These are phyloP conservation scores for Aphidius gifuensis DNA, from an alignment of 1,140 invertebrate species.

Conservation along the genomic window DNA sequence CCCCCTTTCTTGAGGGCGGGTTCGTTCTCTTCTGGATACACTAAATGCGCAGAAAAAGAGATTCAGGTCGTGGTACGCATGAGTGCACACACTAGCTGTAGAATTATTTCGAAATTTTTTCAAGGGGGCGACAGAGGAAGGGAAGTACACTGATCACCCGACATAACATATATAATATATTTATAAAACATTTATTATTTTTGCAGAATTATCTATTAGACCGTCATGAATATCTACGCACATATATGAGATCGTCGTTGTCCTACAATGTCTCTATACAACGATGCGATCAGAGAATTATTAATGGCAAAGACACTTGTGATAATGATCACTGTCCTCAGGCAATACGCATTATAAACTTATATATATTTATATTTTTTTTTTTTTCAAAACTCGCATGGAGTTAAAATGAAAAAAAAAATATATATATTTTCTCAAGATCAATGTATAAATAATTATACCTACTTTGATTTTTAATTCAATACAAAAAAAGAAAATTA, in stretches of 20 bases:
- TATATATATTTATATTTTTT: neutral
- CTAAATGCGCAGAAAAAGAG: conserved; percentile 35
- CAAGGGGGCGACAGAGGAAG: conserved; percentile 18
- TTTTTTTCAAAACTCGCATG: no score
- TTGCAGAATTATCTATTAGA: no score
- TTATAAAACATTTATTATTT: no score
- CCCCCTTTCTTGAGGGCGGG: conserved; percentile 16
- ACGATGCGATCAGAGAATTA: conserved; percentile 26
- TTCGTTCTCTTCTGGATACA: conserved; percentile 6
- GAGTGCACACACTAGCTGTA: conserved; percentile 41
- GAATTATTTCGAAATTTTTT: conserved; percentile 50
- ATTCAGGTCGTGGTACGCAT: conserved; percentile 52
- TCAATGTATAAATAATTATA: no score
- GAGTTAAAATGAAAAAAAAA: no score
- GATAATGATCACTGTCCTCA: conserved; percentile 19
- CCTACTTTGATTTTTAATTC: no score
- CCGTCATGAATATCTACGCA: no score
- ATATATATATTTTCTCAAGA: no score
- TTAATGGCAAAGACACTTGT: conserved; percentile 21
- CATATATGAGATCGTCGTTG: conserved; percentile 4
- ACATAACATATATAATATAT: conserved; percentile 1
- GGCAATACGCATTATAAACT: conserved; percentile 1
- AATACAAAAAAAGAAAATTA: no score
- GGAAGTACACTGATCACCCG: neutral
- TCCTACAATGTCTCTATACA: neutral